Conservation (phyloP, 2,113 vertebrate species). For the Chauna torquata region DNA sequence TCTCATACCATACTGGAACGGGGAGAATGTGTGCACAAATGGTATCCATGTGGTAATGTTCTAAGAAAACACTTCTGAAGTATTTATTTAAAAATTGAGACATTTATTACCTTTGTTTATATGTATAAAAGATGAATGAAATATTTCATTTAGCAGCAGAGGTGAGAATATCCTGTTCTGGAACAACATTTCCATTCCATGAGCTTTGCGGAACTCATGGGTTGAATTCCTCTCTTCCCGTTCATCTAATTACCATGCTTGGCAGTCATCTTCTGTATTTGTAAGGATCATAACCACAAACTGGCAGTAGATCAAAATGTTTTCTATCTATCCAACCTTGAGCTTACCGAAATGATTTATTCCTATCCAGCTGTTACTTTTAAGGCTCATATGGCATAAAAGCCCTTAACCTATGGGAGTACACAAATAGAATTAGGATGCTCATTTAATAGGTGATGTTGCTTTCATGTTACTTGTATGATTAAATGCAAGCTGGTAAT, state of each 20-base stretch:
- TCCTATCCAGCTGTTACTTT: neutral
- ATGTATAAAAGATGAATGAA: neutral
- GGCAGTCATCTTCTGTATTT: neutral
- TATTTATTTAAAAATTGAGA: neutral
- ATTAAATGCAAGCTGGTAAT: neutral
- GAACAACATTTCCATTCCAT: neutral
- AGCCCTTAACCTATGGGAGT: neutral
- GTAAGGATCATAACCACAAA: neutral
- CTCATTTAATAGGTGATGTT: neutral
- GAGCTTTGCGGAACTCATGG: neutral
- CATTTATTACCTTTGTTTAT: neutral
- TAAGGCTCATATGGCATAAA: neutral
- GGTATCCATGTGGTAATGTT: neutral
- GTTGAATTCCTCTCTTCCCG: neutral
- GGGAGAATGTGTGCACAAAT: fast-evolving
- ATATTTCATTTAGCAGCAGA: neutral
- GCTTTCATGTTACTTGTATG: neutral
- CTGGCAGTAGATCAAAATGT: neutral
- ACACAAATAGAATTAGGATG: neutral
- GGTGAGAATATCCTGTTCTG: neutral
- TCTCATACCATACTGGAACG: neutral
- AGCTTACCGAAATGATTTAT: neutral
- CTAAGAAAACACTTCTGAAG: neutral
- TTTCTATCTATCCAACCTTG: neutral
- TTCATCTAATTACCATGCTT: neutral